Evolutionary conservation across 2,113 vertebrate genomes (phyloP).

Genomic region (Entomyzon cyanotis): DNA sequence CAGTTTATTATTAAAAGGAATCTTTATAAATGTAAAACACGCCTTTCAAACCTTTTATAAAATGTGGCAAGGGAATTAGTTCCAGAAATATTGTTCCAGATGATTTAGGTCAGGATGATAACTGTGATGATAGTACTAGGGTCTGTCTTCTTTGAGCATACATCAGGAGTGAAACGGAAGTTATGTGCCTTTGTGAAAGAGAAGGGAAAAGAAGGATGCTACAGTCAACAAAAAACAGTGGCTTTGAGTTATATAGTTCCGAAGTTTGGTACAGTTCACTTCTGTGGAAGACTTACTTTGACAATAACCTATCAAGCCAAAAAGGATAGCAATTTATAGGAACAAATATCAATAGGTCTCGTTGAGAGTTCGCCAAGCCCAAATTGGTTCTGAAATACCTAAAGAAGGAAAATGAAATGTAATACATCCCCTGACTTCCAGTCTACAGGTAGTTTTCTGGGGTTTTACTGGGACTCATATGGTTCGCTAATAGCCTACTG

Average conservation of each 20-base stretch:
- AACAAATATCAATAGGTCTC: neutral
- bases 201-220: neutral
- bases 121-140: neutral
- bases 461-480: neutral
- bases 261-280: neutral
- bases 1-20: neutral
- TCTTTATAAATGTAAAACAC: neutral
- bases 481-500: neutral
- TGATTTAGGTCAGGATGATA: neutral
- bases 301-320: neutral
- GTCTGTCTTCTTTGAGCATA: neutral
- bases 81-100: neutral
- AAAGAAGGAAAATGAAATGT: neutral
- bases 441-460: neutral
- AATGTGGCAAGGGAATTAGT: neutral
- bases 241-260: neutral
- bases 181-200: neutral
- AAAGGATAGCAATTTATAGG: neutral
- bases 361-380: neutral
- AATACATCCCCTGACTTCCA: neutral
- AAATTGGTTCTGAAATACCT: neutral
- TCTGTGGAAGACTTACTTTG: neutral
- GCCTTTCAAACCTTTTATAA: neutral
- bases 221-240: neutral
- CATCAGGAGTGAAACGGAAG: neutral